Conservation (phyloP, 1,140 invertebrate genomes). For the Ostrea edulis region DNA sequence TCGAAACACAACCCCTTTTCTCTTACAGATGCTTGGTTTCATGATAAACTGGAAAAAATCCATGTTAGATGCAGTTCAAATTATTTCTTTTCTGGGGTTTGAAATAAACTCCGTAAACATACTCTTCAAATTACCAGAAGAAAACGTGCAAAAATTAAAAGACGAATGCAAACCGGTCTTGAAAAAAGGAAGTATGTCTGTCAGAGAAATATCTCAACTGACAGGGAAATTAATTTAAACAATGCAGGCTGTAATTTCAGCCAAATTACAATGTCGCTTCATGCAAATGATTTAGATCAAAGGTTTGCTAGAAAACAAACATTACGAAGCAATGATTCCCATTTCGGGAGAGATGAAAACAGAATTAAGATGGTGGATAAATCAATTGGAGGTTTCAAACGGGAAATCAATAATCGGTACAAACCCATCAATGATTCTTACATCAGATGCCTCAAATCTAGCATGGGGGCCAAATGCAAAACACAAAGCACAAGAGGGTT, state of each 20-base stretch:
- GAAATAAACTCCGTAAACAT: conserved; percentile 35
- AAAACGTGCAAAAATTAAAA: conserved; percentile 19
- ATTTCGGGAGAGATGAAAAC: no score
- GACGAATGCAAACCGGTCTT: neutral
- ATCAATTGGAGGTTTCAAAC: no score
- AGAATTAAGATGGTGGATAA: no score
- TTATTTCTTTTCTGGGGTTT: conserved; percentile 41
- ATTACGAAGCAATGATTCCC: no score
- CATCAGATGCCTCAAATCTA: conserved; percentile 7
- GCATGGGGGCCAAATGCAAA: neutral
- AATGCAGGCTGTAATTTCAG: conserved; percentile 10
- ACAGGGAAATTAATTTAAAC: neutral
- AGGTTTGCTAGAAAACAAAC: neutral
- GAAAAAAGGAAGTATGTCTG: no score
- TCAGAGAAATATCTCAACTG: neutral
- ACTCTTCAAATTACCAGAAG: conserved; percentile 21
- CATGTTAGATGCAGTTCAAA: conserved; percentile 4
- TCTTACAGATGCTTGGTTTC: conserved; percentile 40
- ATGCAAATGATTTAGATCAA: conserved; percentile 33
- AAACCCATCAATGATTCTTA: no score
- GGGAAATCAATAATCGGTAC: neutral
- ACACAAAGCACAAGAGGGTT: neutral
- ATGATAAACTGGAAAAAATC: conserved; percentile 49
- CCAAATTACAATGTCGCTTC: neutral
- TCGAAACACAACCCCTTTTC: no score